Evolutionary conservation across 2,888 invertebrate species (phyloP), one percentile per base, ranked within the genome.

Genomic region (Cenopis cana): DNA sequence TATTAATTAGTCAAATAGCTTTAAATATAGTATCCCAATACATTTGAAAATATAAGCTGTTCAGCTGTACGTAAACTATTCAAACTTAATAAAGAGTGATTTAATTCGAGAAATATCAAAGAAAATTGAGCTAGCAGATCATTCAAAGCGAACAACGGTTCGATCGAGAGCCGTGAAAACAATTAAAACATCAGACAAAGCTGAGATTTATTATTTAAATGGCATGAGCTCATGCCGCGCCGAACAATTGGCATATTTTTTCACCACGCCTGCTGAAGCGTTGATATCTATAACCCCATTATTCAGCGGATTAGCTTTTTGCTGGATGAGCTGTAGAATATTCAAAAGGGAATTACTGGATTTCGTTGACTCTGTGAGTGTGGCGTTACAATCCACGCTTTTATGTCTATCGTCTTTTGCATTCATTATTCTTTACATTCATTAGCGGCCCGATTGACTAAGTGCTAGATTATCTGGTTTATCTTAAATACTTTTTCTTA

Each of bases 241-340:
- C 79, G 80, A 85, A 89, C 87, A 89, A 86, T 89, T 82, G 89
- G 83, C 89, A 88, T 89, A 90, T 91, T 92, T 91, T 91, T 88
- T 82, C 84, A 80, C 78, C 81, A 83, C 77, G 90, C 85, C 91
- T 91, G 90, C 82, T 84, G 83, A 85, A 77, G 78, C 84, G 85
- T 83, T 88, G 91, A 91, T 91, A 93, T 90, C 90, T 91, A 87
- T 89, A 90, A 88, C 85, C 84, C 90, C 86, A 91, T 92, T 93
- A 91, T 92, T 91, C 91, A 87, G 77, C 76, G 90, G 92, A 93
- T 93, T 91, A 93, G 89, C 91, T 90, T 89, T 91, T 89, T 89
- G 85, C 86, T 82, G 88, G 85, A 90, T 89, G 87, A 89, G 82
- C 85, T 84, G 86, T 86, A 85, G 89, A 90, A 89, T 90, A 91